These are phyloP conservation scores for Sialis lutaria DNA, from an alignment of 2,888 invertebrate species.

Conservation along the genomic window DNA sequence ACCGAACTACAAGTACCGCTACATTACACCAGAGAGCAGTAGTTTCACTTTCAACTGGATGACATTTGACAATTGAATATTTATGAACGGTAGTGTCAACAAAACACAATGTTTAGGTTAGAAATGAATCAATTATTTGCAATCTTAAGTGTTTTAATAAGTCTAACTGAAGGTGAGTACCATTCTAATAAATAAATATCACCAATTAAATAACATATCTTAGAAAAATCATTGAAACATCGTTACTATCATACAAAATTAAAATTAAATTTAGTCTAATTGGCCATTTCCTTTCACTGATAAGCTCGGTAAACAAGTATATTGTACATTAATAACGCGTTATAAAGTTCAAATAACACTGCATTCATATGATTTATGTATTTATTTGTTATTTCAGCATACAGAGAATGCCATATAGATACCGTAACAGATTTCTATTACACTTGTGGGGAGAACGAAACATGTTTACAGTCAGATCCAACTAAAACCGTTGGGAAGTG, in stretches of 20 bases:
- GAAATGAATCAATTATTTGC: conserved; percentile 1
- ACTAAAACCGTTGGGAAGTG: background rate
- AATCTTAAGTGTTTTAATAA: conserved; percentile 1
- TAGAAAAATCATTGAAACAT: background rate
- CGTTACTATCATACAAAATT: background rate
- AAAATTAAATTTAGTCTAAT: conserved; percentile 4
- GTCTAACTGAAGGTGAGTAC: background rate
- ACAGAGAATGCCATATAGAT: background rate
- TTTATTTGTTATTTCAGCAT: background rate
- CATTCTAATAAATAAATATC: background rate
- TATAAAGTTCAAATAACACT: too few species aligned
- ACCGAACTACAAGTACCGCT: too few species aligned
- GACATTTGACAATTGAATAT: conserved; percentile 3
- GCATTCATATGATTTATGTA: too few species aligned
- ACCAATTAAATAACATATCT: background rate
- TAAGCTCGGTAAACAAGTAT: background rate
- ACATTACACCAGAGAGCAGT: too few species aligned
- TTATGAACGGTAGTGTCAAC: conserved; percentile 1
- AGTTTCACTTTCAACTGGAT: background rate
- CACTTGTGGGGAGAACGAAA: conserved; percentile 1
- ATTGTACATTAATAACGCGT: background rate
- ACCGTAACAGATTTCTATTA: background rate
- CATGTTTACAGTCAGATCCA: background rate
- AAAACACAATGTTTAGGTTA: conserved; percentile 4
- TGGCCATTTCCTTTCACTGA: conserved; percentile 5